Base-by-base conservation (phyloP, 2,113 vertebrate species). In the Morone saxatilis region DNA sequence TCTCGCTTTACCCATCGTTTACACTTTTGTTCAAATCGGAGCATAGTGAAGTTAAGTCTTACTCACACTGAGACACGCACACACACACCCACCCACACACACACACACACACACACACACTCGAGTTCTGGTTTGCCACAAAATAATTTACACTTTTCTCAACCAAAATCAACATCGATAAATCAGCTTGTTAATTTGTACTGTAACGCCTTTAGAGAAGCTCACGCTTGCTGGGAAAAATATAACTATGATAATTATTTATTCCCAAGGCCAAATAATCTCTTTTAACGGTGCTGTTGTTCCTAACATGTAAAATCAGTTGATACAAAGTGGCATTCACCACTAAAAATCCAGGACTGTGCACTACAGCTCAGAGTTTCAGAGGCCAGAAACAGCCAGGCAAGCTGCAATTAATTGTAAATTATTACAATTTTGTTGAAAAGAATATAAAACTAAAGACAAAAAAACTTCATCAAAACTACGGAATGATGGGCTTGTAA, bases 281-380 rank as follows among this genome's bases (percentile, higher is more conserved):
- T 63, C 17, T 76, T 79, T 76, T 31, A 59, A 41, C 22, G 6
- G 12, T 51, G 59, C 11, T 68, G 68, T 68, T 65, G 72, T 71
- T 20, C 20, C 14, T 45, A 20, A 81, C 48, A 50, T 72, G 65
- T 79, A 40, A 80, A 80, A 81, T 60, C 67, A 68, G 50, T 86
- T 81, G 36, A n/a, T 25, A 63, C 41, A 77, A 82, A 86, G 85
- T 86, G 71, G 40, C 36, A 38, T 72, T 80, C 16, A 73, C 47
- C 47, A 2, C 7, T 66, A 50, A 2, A 54, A 78, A 48, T 19
- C 31, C 63, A 66, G 3, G 5, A 50, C 31, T 77, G 2, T 36
- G 2, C 54, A 7, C 20, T 63, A 14, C 6, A 59, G 67, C 70
- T 77, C 12, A 65, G 47, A 45, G 59, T 48, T 71, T 59, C 47